Percentiles rank a stretch among this genome's conserved stretches.
Conservation (phyloP, 2,888 invertebrate species). For the Terebella lapidaria region DNA sequence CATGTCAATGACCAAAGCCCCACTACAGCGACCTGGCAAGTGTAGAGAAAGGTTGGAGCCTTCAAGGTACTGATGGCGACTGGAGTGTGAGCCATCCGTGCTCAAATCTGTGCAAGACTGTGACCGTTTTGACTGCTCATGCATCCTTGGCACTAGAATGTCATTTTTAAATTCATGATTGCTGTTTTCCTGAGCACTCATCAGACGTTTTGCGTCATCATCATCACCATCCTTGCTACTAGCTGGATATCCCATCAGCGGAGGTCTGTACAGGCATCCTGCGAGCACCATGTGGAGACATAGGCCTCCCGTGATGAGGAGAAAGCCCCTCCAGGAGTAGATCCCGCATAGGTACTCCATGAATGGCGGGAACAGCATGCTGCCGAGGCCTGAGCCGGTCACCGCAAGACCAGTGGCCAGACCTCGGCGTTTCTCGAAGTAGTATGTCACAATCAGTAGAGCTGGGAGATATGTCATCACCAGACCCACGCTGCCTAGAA, state of each 20-base stretch:
- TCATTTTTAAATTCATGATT: too few species aligned
- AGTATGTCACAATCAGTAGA: conserved; percentile 24
- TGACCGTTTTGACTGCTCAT: neutral
- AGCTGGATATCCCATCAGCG: conserved; percentile 5
- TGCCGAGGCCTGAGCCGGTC: conserved; percentile 33
- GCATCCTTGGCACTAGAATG: too few species aligned
- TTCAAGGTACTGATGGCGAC: too few species aligned
- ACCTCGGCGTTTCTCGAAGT: conserved; percentile 28
- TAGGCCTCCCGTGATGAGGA: conserved; percentile 26
- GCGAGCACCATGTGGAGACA: conserved; percentile 20
- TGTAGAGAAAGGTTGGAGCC: too few species aligned
- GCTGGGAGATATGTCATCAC: conserved; percentile 24
- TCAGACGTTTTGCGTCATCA: neutral
- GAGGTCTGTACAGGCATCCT: conserved; percentile 22
- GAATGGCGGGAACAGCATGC: conserved; percentile 30
- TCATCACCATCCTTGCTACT: neutral
- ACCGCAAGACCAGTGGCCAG: conserved; percentile 30
- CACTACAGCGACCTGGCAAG: neutral
- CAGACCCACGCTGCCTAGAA: conserved; percentile 26
- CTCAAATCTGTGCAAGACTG: neutral
- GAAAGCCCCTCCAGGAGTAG: conserved; percentile 31
- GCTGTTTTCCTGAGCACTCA: neutral
- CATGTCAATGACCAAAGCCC: neutral
- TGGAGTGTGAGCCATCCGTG: neutral
- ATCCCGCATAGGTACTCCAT: conserved; percentile 22